phyloP scores from a whole-genome alignment of 2,888 invertebrate species.

The Hymenopus coronatus region DNA sequence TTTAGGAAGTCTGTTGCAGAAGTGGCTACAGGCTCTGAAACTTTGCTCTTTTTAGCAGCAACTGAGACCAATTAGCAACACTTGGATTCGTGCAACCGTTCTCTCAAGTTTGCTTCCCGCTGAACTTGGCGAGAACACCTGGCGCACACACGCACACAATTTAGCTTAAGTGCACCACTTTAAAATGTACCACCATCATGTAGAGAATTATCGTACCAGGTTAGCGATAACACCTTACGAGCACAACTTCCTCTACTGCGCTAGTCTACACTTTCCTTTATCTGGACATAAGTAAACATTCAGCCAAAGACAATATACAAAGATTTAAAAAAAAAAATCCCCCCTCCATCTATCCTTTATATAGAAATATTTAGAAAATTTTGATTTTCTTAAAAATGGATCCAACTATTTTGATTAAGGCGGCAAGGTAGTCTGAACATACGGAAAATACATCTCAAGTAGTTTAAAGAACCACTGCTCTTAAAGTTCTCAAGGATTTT shows the following conservation, averaged over 20 bases:
- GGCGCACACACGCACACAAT: neutral
- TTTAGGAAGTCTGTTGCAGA: neutral
- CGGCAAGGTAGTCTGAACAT: too few relatives aligned
- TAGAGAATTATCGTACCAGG: neutral
- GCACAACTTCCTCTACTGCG: too few relatives aligned
- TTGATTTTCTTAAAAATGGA: too few relatives aligned
- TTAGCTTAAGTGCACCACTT: neutral
- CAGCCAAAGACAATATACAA: too few relatives aligned
- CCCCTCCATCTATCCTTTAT: too few relatives aligned
- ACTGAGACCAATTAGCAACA: neutral
- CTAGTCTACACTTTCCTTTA: too few relatives aligned
- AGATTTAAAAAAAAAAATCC: too few relatives aligned
- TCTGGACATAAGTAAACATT: fast-evolving
- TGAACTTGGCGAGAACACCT: neutral
- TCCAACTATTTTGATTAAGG: too few relatives aligned
- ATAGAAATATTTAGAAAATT: too few relatives aligned
- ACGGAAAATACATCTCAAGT: too few relatives aligned
- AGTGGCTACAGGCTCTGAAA: neutral
- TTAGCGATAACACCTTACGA: neutral
- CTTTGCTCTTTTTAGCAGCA: neutral
- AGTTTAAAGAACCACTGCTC: too few relatives aligned
- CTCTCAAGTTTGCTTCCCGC: neutral
- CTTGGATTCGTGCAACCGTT: neutral
- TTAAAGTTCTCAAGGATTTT: too few relatives aligned
- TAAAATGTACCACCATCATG: neutral